Evolutionary conservation across 2,113 vertebrate species (phyloP).

Genomic region (Triplophysa dalaica): DNA sequence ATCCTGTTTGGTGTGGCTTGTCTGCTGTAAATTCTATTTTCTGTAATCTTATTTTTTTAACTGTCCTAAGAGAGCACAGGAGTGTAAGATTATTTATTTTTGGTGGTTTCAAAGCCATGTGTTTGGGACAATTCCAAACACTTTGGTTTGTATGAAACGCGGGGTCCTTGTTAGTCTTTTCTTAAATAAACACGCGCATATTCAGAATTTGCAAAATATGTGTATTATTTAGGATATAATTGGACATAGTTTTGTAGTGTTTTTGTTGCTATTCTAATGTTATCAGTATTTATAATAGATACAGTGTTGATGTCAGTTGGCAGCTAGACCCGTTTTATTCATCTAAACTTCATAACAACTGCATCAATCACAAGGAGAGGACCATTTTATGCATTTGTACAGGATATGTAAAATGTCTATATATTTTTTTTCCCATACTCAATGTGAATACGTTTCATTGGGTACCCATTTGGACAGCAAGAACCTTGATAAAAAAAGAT

Average conservation of each 20-base stretch:
- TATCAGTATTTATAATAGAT: constrained; percentile 9
- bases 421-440: background rate
- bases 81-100: background rate
- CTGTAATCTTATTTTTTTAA: constrained; percentile 15
- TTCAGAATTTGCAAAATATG: background rate
- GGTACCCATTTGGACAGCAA: background rate
- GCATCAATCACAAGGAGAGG: background rate
- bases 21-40: background rate
- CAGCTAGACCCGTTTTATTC: background rate
- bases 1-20: constrained; percentile 14
- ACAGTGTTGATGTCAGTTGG: constrained; percentile 9
- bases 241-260: background rate
- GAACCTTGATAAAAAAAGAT: background rate
- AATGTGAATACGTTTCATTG: background rate
- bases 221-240: background rate
- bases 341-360: background rate
- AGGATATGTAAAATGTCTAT: background rate
- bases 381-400: background rate
- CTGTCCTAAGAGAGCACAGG: background rate
- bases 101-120: background rate
- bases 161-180: background rate
- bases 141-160: background rate
- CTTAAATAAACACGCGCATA: background rate
- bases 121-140: background rate
- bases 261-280: background rate